Conservation (phyloP, 2,888 invertebrate species). For the Hetaerina titia region DNA sequence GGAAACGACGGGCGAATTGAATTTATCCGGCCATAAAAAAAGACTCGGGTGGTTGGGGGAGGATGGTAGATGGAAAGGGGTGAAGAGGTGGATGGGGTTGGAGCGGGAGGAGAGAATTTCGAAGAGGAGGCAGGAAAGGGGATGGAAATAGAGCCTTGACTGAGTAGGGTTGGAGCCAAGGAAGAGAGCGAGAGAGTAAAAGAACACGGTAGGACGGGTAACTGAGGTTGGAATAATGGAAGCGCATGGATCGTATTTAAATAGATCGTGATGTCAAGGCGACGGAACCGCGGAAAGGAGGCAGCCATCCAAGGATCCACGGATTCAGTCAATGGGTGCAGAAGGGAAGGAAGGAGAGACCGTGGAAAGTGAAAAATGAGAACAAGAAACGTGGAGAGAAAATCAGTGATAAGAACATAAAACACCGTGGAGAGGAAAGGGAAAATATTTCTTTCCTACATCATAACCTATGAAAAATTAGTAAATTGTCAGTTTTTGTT, state of each 20-base stretch:
- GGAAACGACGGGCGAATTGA: constrained; percentile 39
- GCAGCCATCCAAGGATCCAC: constrained; percentile 10
- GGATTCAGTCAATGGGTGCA: neutral
- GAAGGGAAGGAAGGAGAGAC: neutral
- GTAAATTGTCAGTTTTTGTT: no score
- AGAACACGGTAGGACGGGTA: neutral
- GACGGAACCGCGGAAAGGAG: constrained; percentile 37
- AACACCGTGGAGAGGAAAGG: neutral
- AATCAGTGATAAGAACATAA: neutral
- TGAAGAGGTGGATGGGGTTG: no score
- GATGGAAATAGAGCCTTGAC: neutral
- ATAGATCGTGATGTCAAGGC: constrained; percentile 53
- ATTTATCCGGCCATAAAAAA: constrained; percentile 56
- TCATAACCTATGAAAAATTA: no score
- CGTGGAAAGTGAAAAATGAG: neutral
- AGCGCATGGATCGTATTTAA: constrained; percentile 57
- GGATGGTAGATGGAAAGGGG: neutral
- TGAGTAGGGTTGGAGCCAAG: neutral
- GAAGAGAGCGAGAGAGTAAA: neutral
- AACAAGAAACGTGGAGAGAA: neutral
- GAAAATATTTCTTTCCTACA: no score
- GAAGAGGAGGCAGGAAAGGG: neutral
- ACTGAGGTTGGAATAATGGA: neutral
- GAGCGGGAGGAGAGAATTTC: neutral
- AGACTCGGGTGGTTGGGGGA: neutral